Evolutionary conservation across 2,888 invertebrate species (phyloP).

Genomic region (Nasonia oneida): DNA sequence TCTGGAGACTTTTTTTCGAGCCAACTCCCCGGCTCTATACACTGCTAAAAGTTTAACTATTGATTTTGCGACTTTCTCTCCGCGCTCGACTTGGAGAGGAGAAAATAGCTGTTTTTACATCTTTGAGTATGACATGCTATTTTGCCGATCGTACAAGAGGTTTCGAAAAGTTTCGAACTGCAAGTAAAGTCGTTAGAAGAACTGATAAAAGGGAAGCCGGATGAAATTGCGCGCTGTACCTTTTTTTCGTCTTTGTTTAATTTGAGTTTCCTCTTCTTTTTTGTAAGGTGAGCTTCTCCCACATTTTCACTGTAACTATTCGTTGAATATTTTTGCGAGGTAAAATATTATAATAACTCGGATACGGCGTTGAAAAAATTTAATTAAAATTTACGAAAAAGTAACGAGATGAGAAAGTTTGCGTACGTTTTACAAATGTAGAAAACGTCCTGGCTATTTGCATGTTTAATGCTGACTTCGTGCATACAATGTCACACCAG

Average conservation of each 20-base stretch:
- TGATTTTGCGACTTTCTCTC: not conserved
- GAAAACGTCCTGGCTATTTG: not conserved
- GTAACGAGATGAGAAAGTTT: constrained; percentile 7
- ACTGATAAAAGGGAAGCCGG: not conserved
- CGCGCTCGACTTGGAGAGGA: not conserved
- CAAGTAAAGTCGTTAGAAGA: not conserved
- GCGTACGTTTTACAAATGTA: not conserved
- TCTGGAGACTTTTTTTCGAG: not conserved
- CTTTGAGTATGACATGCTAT: not conserved
- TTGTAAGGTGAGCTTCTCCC: not conserved
- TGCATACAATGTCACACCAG: not conserved
- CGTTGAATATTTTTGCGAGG: no score
- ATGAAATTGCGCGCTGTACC: not conserved
- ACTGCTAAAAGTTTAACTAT: constrained; percentile 2
- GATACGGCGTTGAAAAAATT: not conserved
- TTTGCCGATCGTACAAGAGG: not conserved
- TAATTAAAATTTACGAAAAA: not conserved
- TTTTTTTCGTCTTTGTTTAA: constrained; percentile 3
- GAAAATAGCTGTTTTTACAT: not conserved
- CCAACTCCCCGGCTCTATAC: not conserved
- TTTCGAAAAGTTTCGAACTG: not conserved
- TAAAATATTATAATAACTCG: not conserved
- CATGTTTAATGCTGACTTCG: not conserved
- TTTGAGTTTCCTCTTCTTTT: not conserved
- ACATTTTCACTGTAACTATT: not conserved